A percentile compares a stretch with the other conserved stretches of the same genome.
Evolutionary conservation across 2,113 vertebrate genomes (phyloP).

Genomic region (Psittacus erithacus): DNA sequence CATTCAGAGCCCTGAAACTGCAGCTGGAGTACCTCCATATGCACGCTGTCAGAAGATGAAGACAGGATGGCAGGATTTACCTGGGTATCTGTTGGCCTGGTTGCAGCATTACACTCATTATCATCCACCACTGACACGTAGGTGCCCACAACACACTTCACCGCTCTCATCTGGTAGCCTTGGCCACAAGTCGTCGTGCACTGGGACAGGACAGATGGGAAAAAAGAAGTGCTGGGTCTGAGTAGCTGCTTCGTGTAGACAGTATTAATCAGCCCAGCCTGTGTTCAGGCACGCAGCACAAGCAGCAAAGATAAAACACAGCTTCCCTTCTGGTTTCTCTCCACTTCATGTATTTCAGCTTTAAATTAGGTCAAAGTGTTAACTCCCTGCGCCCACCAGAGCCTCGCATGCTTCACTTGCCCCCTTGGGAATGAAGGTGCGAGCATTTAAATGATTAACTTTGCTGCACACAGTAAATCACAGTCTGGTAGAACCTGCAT

Average conservation of each 20-base stretch:
- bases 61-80: conserved; percentile 67
- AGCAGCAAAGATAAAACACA: conserved; percentile 22
- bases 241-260: neutral
- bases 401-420: conserved; percentile 80
- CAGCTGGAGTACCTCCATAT: neutral
- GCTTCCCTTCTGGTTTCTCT: conserved; percentile 50
- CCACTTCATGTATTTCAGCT: conserved; percentile 72
- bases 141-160: conserved; percentile 91
- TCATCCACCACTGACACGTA: conserved; percentile 90
- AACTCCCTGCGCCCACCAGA: conserved; percentile 63
- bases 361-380: conserved; percentile 81
- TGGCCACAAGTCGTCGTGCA: conserved; percentile 93
- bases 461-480: conserved; percentile 15
- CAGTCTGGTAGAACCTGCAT: neutral
- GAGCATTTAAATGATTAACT: conserved; percentile 18
- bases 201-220: conserved; percentile 64
- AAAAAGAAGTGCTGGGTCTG: neutral
- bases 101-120: conserved; percentile 91
- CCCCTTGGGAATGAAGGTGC: conserved; percentile 70
- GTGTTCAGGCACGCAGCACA: neutral
- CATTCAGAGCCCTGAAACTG: neutral
- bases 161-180: conserved; percentile 94
- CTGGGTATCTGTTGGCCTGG: conserved; percentile 90
- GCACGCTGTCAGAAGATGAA: neutral
- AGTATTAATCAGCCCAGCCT: neutral